Conservation (phyloP, 2,888 invertebrate species). For the Drosophila limbata region DNA sequence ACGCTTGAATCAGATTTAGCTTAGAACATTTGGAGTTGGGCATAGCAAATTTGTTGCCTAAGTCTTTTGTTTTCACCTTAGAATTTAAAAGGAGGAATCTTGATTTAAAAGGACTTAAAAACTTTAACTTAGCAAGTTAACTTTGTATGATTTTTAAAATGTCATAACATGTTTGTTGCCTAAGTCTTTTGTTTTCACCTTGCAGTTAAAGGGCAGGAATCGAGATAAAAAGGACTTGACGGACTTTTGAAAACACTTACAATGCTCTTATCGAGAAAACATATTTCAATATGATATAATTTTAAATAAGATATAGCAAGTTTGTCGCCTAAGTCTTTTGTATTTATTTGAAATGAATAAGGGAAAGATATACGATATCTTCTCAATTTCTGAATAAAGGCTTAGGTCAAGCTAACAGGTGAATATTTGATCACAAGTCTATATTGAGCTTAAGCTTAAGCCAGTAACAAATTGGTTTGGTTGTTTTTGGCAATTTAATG, state of each 20-base stretch:
- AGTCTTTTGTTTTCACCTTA: constrained; percentile 28
- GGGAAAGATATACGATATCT: background rate
- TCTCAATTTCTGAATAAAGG: background rate
- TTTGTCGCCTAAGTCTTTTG: constrained; percentile 65
- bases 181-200: constrained; percentile 27
- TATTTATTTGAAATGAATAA: no score
- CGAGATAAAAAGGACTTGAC: background rate
- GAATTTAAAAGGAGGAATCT: background rate
- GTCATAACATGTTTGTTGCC: constrained; percentile 31
- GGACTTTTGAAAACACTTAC: background rate
- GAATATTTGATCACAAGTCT: background rate
- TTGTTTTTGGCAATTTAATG: constrained; percentile 10
- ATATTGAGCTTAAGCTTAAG: background rate
- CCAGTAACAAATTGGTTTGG: constrained; percentile 5
- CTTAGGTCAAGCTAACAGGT: background rate
- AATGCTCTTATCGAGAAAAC: no score
- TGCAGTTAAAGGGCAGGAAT: background rate
- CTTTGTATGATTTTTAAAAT: background rate
- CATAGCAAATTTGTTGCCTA: constrained; percentile 36
- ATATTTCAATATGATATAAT: no score
- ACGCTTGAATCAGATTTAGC: constrained; percentile 49
- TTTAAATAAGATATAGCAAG: constrained; percentile 9
- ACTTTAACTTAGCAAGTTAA: fast-evolving
- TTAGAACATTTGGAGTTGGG: constrained; percentile 28
- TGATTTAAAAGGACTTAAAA: background rate